Conservation (phyloP, 2,888 invertebrate genomes). For the Caenorhabditis sp. region DNA sequence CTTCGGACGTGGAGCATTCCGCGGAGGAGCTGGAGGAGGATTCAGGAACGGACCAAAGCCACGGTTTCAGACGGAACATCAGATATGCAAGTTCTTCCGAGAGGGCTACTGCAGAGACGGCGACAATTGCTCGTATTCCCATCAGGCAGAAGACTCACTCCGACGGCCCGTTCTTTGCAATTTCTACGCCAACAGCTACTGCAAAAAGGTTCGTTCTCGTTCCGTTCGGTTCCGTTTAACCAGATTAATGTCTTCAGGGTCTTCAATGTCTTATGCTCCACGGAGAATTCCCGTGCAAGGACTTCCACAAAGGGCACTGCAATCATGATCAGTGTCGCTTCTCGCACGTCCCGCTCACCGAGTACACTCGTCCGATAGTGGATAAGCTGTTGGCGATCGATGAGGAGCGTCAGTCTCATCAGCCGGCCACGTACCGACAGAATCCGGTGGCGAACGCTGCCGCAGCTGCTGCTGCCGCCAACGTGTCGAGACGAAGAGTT, state of each 20-base stretch:
- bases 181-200: constrained; percentile 77
- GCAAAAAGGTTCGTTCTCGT: constrained; percentile 69
- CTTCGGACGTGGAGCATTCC: constrained; percentile 36
- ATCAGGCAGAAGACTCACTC: constrained; percentile 74
- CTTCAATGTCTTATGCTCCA: constrained; percentile 73
- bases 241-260: constrained; percentile 43
- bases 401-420: constrained; percentile 23
- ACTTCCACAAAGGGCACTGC: constrained; percentile 76
- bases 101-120: constrained; percentile 79
- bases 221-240: not conserved
- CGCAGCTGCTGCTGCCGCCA: constrained; percentile 38
- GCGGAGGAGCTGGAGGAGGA: constrained; percentile 50
- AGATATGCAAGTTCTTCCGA: constrained; percentile 79
- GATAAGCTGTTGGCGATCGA: constrained; percentile 69
- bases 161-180: constrained; percentile 76
- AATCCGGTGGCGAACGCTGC: constrained; percentile 46
- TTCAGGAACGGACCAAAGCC: constrained; percentile 47
- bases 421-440: constrained; percentile 33
- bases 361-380: constrained; percentile 74
- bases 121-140: constrained; percentile 77
- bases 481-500: constrained; percentile 65
- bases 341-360: constrained; percentile 77
- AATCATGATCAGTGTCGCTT: constrained; percentile 74
- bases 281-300: constrained; percentile 78
- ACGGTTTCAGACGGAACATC: constrained; percentile 63